Evolutionary conservation across 2,888 invertebrate species (phyloP).

Genomic region (Lumbricus terrestris): DNA sequence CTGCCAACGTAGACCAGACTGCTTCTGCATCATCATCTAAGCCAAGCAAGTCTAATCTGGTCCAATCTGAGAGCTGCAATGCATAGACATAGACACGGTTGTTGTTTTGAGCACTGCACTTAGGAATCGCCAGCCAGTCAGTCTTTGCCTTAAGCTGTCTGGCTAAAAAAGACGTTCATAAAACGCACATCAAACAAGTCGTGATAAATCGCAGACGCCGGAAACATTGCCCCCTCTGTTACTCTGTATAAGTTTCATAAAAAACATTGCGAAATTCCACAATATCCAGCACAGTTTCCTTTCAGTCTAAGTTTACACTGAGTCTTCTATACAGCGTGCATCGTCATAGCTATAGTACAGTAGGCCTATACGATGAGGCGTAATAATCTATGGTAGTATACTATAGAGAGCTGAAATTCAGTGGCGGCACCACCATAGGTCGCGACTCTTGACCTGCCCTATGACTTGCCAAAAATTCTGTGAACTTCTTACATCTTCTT

Average conservation of each 20-base stretch:
- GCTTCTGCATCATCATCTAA: too few species aligned
- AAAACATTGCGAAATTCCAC: not conserved
- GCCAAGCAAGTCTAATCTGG: not conserved
- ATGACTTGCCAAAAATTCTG: too few species aligned
- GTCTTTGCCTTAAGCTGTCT: not conserved
- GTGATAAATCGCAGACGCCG: not conserved
- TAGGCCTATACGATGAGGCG: too few species aligned
- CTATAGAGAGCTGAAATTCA: too few species aligned
- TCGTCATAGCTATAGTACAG: not conserved
- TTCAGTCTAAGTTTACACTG: not conserved
- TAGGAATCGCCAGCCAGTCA: not conserved
- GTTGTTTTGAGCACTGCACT: not conserved
- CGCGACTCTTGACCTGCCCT: too few species aligned
- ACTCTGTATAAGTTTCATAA: too few species aligned
- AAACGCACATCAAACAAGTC: not conserved
- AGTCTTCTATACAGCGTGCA: not conserved
- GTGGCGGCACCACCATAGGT: too few species aligned
- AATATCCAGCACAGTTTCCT: not conserved
- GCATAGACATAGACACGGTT: too few species aligned
- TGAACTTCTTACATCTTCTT: too few species aligned
- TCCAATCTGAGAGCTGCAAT: not conserved
- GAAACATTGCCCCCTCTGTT: slow-evolving; percentile 3
- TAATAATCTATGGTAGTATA: too few species aligned
- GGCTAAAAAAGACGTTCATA: not conserved
- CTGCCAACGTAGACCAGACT: too few species aligned